Evolutionary conservation across 2,888 invertebrate genomes (phyloP), one percentile per base, ranked within the genome.

Genomic region (Horisme vitalbata): DNA sequence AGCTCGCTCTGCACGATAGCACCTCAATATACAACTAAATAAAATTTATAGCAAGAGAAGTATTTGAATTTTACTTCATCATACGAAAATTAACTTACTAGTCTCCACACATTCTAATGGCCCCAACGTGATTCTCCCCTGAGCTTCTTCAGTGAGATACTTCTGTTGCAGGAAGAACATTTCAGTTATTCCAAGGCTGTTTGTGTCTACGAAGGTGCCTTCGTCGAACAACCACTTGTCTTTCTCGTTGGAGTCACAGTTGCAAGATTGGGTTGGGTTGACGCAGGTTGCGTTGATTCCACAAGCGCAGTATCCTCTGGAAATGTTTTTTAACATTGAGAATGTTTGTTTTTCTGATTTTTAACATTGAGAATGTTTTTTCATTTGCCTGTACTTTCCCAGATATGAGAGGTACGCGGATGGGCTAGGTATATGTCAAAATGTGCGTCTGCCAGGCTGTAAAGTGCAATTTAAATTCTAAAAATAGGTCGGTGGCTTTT

Each of bases 61-160:
- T n/a, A n/a, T n/a, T n/a, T n/a, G n/a, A n/a, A n/a, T n/a, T n/a
- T n/a, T n/a, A n/a, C n/a, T n/a, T n/a, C n/a, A n/a, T n/a, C n/a
- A n/a, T n/a, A n/a, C n/a, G n/a, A n/a, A n/a, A n/a, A n/a, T 1
- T 6, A 7, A 27, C 94, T 91, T 87, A 97, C 97, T 97, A 45
- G 97, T 97, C 91, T 97, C 97, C 41, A 97, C 97, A 83, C 98
- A 98, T 81, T 97, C 96, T 59, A 98, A 85, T 1, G 97, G 96
- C 2, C 97, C 97, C 37, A 98, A 83, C 0, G 97, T 97, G 33
- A 98, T 95, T 60, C 96, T 91, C 1, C 96, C 97, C 61, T 95
- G 94, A 1, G 96, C 95, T 71, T 96, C 95, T 57, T 94, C 93
- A 37, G 95, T 94, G 54, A 96, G 83, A 72, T 95, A 94, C 61